phyloP scores from a whole-genome alignment of 2,888 invertebrate genomes.

The Cacoxenus indagator region DNA sequence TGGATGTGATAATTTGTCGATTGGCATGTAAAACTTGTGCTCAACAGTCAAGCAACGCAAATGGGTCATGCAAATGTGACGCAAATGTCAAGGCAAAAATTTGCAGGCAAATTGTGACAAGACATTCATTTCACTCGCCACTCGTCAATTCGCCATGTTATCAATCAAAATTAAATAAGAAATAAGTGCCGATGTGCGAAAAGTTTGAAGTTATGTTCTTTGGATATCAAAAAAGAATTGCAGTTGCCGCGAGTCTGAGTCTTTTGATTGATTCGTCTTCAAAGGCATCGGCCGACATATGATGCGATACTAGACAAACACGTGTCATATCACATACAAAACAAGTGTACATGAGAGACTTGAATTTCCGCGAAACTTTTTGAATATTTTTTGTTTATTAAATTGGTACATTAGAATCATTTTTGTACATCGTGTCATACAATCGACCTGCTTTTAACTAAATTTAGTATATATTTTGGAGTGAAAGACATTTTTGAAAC shows the following conservation, averaged over 20 bases:
- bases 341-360: too few relatives aligned
- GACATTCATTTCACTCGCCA: conserved; percentile 9
- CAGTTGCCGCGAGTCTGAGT: conserved; percentile 48
- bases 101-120: conserved; percentile 21
- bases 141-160: conserved; percentile 39
- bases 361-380: background rate
- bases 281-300: background rate
- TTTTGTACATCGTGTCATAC: background rate
- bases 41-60: conserved; percentile 20
- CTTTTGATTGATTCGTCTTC: conserved; percentile 14
- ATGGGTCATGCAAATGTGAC: conserved; percentile 26
- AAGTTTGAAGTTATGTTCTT: conserved; percentile 59
- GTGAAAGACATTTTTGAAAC: too few relatives aligned
- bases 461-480: background rate
- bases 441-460: background rate
- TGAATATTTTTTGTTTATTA: conserved; percentile 12
- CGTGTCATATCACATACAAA: background rate
- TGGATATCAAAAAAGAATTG: conserved; percentile 67
- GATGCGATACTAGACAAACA: background rate
- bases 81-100: conserved; percentile 53
- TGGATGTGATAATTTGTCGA: background rate
- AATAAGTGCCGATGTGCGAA: background rate
- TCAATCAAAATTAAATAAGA: conserved; percentile 45
- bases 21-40: background rate
- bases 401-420: conserved; percentile 17